Evolutionary conservation across 2,888 invertebrate genomes (phyloP), one percentile per base, ranked within the genome.

Genomic region (Acanthococcus lagerstroemiae): DNA sequence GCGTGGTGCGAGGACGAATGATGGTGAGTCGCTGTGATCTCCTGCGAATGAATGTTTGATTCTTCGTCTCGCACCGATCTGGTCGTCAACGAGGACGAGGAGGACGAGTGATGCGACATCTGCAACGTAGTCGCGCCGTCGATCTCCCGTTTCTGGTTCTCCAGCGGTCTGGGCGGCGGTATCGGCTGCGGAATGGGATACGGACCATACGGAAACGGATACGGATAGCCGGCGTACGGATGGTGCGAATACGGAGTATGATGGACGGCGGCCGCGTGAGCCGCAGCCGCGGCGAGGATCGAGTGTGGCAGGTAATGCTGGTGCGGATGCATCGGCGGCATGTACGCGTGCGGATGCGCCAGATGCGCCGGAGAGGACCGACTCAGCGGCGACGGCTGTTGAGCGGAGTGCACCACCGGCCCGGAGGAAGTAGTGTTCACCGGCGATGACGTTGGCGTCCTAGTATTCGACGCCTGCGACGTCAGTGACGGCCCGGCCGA

Each of bases 301-400:
- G 84, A 82, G 21, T 84, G 84, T 73, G 84, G 86, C 55, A 86
- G 74, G 0, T 82, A 75, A 1, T 83, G 83, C 74, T 87, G 88
- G 72, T 89, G 89, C 75, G 85, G 80, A 69, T 72, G 68, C 54
- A 73, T 71, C 69, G 73, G 69, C 52, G 73, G 71, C 56, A 73
- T 71, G 48, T 71, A 72, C 9, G 74, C 72, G 68, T 74, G 74
- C 12, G 74, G 73, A 50, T 74, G 74, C 5, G 73, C 72, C n/a
- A 73, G 71, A 68, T 73, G 73, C 1, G 71, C 71, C 4, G 74
- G 74, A 17, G 74, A 74, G 3, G 72, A 71, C 46, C 73, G 70
- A 67, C 72, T 73, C 17, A 74, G 83, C 2, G 83, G 84, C 69
- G 86, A 86, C 54, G 83, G 83, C 72, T 85, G 86, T 73, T 87